These are phyloP conservation scores for Macrocentrus cingulum DNA, from an alignment of 1,140 invertebrate species.

Conservation along the genomic window DNA sequence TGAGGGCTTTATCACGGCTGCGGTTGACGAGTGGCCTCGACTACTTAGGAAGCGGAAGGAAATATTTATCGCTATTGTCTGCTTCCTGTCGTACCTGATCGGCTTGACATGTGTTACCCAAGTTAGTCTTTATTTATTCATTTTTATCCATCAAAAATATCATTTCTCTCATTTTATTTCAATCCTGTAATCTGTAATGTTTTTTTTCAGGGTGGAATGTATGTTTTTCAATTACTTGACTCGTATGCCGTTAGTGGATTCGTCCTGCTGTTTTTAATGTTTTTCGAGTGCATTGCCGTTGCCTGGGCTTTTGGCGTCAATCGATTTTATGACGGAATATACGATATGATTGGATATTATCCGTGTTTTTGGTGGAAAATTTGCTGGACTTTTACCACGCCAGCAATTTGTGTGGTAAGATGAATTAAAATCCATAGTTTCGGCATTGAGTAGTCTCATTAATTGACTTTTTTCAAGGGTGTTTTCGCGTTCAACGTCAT, in stretches of 20 bases:
- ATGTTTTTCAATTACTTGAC: slow-evolving; percentile 97
- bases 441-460: not conserved
- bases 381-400: slow-evolving; percentile 93
- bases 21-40: slow-evolving; percentile 92
- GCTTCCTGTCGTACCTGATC: slow-evolving; percentile 85
- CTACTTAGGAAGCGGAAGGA: slow-evolving; percentile 83
- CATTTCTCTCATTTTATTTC: no score
- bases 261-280: slow-evolving; percentile 93
- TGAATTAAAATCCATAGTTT: not conserved
- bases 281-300: slow-evolving; percentile 97
- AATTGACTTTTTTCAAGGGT: slow-evolving; percentile 66
- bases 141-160: no score
- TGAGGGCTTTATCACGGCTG: slow-evolving; percentile 96
- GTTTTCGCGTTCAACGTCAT: slow-evolving; percentile 95
- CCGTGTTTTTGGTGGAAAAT: slow-evolving; percentile 96
- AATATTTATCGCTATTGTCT: slow-evolving; percentile 89
- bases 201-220: slow-evolving; percentile 90
- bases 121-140: not conserved
- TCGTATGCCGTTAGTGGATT: slow-evolving; percentile 98
- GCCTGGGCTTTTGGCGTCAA: slow-evolving; percentile 98
- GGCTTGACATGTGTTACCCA: slow-evolving; percentile 80
- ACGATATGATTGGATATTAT: slow-evolving; percentile 98
- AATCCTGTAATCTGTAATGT: not conserved
- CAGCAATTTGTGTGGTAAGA: slow-evolving; percentile 87
- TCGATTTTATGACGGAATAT: slow-evolving; percentile 95